Percentiles rank a stretch among this genome's conserved stretches.
phyloP scores from a whole-genome alignment of 2,113 vertebrate species.

The Protobothrops flavoviridis region DNA sequence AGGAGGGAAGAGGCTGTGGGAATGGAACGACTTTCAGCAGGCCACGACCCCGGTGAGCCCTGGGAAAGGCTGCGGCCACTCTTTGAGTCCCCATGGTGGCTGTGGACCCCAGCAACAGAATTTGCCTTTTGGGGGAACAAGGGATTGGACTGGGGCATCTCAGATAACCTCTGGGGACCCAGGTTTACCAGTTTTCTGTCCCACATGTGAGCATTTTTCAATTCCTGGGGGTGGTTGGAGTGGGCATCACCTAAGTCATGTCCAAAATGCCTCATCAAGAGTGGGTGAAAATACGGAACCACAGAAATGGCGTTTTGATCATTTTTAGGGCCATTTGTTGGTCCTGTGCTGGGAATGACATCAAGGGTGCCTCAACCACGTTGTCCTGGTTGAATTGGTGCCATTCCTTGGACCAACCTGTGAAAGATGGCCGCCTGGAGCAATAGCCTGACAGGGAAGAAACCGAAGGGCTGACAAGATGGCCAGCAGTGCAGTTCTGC shows the following conservation, averaged over 20 bases:
- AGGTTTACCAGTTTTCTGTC: not conserved
- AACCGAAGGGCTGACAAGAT: not conserved
- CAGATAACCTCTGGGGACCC: not conserved
- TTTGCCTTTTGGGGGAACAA: not conserved
- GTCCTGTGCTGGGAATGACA: not conserved
- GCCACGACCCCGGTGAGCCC: not conserved
- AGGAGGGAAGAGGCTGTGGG: constrained; percentile 38
- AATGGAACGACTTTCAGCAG: not conserved
- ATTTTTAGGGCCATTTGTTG: not conserved
- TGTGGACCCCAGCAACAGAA: not conserved
- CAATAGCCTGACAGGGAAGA: not conserved
- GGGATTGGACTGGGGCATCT: not conserved
- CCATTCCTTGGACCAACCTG: not conserved
- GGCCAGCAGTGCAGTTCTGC: not conserved
- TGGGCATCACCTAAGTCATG: not conserved
- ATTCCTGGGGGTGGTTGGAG: not conserved
- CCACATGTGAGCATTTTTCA: not conserved
- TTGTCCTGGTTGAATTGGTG: not conserved
- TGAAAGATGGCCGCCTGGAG: not conserved
- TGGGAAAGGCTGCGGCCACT: not conserved
- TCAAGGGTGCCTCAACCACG: not conserved
- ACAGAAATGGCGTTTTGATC: not conserved
- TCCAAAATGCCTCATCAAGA: not conserved
- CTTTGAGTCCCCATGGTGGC: not conserved
- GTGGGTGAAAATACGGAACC: not conserved